phyloP scores from a whole-genome alignment of 2,113 vertebrate genomes.

The Rhinopithecus roxellana region DNA sequence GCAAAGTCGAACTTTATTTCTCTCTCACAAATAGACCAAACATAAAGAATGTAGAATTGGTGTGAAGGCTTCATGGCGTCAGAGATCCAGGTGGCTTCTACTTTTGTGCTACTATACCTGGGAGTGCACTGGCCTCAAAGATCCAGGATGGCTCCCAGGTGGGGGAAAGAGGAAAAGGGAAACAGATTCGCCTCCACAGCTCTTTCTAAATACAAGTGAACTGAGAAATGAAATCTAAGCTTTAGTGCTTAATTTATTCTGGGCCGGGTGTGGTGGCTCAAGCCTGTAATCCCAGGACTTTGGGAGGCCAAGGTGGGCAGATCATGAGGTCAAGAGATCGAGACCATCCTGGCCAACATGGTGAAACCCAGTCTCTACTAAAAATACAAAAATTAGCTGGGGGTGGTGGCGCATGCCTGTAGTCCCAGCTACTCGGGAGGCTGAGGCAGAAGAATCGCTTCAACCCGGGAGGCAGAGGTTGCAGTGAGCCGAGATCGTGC shows the following conservation, averaged over 20 bases:
- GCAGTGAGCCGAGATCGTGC: too few relatives aligned
- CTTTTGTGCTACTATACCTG: background rate
- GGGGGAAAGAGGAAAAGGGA: background rate
- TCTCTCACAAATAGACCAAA: background rate
- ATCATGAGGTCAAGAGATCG: too few relatives aligned
- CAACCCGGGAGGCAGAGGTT: fast-evolving
- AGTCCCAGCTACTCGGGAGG: too few relatives aligned
- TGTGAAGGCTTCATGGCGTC: background rate
- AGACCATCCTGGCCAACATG: too few relatives aligned
- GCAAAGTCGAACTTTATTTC: background rate
- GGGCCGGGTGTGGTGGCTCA: too few relatives aligned
- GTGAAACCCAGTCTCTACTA: too few relatives aligned
- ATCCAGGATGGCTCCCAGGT: background rate
- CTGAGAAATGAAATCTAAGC: background rate
- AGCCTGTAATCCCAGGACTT: too few relatives aligned
- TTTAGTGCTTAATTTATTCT: background rate
- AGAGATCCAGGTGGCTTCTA: background rate
- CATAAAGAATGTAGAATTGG: background rate
- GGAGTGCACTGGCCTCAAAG: fast-evolving
- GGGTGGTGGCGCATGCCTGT: fast-evolving
- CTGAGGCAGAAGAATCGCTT: too few relatives aligned
- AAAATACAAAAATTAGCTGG: too few relatives aligned
- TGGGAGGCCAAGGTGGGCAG: too few relatives aligned
- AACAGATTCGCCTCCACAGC: background rate
- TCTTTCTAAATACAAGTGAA: background rate